phyloP scores from a whole-genome alignment of 2,113 vertebrate genomes.

The Ictalurus punctatus region DNA sequence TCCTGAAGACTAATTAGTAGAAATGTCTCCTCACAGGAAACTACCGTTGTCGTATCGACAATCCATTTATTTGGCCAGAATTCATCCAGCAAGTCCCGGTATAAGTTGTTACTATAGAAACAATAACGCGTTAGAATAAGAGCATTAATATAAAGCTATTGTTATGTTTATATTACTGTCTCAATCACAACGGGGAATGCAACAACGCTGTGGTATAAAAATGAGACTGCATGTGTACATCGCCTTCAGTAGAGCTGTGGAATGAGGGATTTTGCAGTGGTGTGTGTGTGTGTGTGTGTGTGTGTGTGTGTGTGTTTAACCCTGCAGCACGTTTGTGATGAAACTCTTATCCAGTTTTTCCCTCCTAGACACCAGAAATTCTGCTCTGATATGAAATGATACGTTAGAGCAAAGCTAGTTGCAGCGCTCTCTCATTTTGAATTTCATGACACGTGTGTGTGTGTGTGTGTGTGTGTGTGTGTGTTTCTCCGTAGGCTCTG shows the following conservation, averaged over 20 bases:
- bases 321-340: not conserved
- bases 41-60: too few relatives aligned
- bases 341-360: not conserved
- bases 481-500: conserved; percentile 58
- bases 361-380: not conserved
- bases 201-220: not conserved
- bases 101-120: not conserved
- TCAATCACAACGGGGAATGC: not conserved
- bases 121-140: not conserved
- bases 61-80: too few relatives aligned
- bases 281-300: conserved; percentile 9
- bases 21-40: not conserved
- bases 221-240: not conserved
- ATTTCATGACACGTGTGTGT: not conserved
- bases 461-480: not conserved
- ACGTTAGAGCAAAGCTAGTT: too few relatives aligned
- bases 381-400: not conserved
- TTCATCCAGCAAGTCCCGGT: not conserved
- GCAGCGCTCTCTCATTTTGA: not conserved
- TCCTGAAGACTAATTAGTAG: not conserved
- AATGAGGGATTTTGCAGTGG: not conserved
- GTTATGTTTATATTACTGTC: not conserved
- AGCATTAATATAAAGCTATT: too few relatives aligned
- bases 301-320: conserved; percentile 23
- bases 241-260: not conserved